These are phyloP conservation scores for Drosophila seclusa DNA, from an alignment of 2,888 invertebrate genomes.

Conservation along the genomic window DNA sequence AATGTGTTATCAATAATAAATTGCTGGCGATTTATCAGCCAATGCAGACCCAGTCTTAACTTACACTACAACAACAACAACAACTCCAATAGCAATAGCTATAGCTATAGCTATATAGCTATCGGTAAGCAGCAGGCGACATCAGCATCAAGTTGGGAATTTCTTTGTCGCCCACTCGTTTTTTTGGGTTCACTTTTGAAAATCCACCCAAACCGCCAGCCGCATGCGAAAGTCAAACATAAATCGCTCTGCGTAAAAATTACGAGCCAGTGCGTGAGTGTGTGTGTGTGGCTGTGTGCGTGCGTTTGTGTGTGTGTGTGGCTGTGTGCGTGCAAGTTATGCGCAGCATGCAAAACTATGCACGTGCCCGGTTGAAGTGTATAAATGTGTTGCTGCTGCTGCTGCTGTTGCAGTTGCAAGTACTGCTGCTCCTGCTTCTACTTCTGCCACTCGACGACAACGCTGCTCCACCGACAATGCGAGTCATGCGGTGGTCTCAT, in stretches of 20 bases:
- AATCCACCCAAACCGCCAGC: slow-evolving; percentile 76
- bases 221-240: slow-evolving; percentile 80
- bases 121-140: slow-evolving; percentile 52
- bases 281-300: slow-evolving; percentile 20
- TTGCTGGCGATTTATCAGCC: slow-evolving; percentile 80
- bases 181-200: slow-evolving; percentile 53
- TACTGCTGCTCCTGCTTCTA: slow-evolving; percentile 4
- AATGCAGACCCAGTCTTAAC: slow-evolving; percentile 66
- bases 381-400: slow-evolving; percentile 60
- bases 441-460: slow-evolving; percentile 42
- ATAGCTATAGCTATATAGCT: slow-evolving; percentile 29
- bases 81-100: slow-evolving; percentile 13
- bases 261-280: slow-evolving; percentile 46
- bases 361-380: slow-evolving; percentile 79
- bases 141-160: slow-evolving; percentile 53
- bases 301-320: slow-evolving; percentile 30
- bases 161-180: slow-evolving; percentile 26
- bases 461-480: slow-evolving; percentile 72
- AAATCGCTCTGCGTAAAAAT: slow-evolving; percentile 76
- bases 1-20: slow-evolving; percentile 82
- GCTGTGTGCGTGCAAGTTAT: slow-evolving; percentile 64
- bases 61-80: slow-evolving; percentile 46
- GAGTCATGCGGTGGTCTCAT: slow-evolving; percentile 81
- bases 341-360: slow-evolving; percentile 81
- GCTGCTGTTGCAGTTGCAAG: slow-evolving; percentile 11